Percentiles rank a stretch among this genome's conserved stretches.
These are phyloP conservation scores for Onychostoma macrolepis DNA, from an alignment of 2,113 vertebrate species.

Conservation along the genomic window DNA sequence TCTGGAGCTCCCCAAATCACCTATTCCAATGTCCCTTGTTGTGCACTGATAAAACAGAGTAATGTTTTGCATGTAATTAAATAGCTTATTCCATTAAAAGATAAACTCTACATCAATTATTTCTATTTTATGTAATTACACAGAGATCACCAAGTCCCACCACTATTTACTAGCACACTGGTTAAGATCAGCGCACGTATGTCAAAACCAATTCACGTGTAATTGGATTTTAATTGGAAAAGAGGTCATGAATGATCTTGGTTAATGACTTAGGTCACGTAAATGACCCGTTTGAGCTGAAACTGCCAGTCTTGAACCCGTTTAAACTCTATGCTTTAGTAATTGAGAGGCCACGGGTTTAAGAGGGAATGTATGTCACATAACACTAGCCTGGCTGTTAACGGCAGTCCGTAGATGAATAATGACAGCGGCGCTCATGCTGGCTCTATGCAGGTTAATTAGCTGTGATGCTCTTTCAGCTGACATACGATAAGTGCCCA, in stretches of 20 bases:
- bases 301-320: neutral
- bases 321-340: slow-evolving; percentile 29
- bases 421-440: slow-evolving; percentile 57
- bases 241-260: slow-evolving; percentile 21
- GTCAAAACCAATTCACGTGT: slow-evolving; percentile 16
- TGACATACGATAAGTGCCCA: slow-evolving; percentile 71
- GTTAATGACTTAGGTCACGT: slow-evolving; percentile 11
- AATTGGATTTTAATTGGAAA: slow-evolving; percentile 33
- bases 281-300: slow-evolving; percentile 20
- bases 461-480: slow-evolving; percentile 65
- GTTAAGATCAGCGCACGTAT: neutral
- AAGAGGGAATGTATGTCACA: slow-evolving; percentile 32
- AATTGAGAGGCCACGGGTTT: slow-evolving; percentile 28
- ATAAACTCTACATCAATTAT: slow-evolving; percentile 22
- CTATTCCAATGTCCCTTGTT: neutral
- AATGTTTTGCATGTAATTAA: slow-evolving; percentile 21
- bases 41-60: neutral
- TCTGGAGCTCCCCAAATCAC: neutral
- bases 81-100: slow-evolving; percentile 28
- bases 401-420: slow-evolving; percentile 40
- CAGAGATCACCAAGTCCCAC: neutral
- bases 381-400: slow-evolving; percentile 49
- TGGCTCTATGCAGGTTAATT: slow-evolving; percentile 69
- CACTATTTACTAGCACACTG: neutral
- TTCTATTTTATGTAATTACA: slow-evolving; percentile 5